Percentiles rank a stretch among this genome's conserved stretches.
Evolutionary conservation across 2,113 vertebrate genomes (phyloP).

Genomic region (Catharus bicknelli): DNA sequence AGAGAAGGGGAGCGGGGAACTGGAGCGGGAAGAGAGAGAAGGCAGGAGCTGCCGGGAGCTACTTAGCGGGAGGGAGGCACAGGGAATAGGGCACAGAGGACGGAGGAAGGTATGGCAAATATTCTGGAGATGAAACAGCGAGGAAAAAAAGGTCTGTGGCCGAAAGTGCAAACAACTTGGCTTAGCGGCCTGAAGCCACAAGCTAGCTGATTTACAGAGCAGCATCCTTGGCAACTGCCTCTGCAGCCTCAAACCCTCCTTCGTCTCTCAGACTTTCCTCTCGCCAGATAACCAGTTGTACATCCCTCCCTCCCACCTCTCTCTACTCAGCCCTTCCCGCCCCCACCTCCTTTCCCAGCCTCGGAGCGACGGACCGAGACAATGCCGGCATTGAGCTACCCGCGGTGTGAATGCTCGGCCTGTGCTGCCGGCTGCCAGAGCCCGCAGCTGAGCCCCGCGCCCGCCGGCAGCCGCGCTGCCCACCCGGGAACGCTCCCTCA

Average conservation of each 20-base stretch:
- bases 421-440: constrained; percentile 70
- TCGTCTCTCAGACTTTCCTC: constrained; percentile 6
- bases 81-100: neutral
- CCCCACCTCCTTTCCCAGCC: constrained; percentile 40
- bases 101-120: neutral
- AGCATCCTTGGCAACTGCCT: constrained; percentile 35
- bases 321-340: constrained; percentile 22
- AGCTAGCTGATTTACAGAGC: constrained; percentile 12
- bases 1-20: neutral
- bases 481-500: constrained; percentile 50
- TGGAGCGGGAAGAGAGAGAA: neutral
- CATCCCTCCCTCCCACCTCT: constrained; percentile 26
- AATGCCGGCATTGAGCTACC: constrained; percentile 77
- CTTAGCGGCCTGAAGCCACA: constrained; percentile 3
- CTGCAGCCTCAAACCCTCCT: neutral
- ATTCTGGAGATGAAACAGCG: neutral
- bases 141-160: neutral
- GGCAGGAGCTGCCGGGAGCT: neutral
- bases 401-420: constrained; percentile 71
- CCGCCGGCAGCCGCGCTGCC: constrained; percentile 58
- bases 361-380: constrained; percentile 65
- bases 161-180: constrained; percentile 41
- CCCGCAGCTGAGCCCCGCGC: constrained; percentile 75
- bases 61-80: neutral
- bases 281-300: constrained; percentile 43